Percentiles rank a stretch among this genome's conserved stretches.
Conservation (phyloP, 2,888 invertebrate genomes). For the Hedya salicella region DNA sequence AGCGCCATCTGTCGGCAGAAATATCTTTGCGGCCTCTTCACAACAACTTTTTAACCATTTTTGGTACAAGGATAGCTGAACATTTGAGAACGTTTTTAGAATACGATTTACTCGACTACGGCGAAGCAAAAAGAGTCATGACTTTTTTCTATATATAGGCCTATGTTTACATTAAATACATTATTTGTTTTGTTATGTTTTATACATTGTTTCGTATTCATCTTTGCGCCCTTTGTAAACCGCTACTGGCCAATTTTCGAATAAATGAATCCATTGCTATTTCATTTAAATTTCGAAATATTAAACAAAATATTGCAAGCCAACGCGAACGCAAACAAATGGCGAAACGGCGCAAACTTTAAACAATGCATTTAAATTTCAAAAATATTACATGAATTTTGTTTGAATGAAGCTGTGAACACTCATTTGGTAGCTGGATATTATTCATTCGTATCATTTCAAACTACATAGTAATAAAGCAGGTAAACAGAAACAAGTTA, state of each 20-base stretch:
- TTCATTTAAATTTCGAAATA: conserved; percentile 8
- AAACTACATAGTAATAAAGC: conserved; percentile 52
- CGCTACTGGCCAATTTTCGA: not conserved
- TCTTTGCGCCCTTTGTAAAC: not conserved
- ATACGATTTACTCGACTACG: no score
- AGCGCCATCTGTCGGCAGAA: no score
- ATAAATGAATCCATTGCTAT: not conserved
- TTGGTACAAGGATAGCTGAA: no score
- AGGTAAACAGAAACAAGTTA: conserved; percentile 49
- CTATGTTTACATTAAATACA: no score
- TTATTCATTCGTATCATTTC: conserved; percentile 54
- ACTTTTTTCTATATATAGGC: no score
- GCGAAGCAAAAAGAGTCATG: no score
- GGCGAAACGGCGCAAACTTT: conserved; percentile 15
- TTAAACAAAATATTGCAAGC: conserved; percentile 21
- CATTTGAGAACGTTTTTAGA: no score
- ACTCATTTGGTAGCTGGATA: conserved; percentile 45
- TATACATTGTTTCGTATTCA: not conserved
- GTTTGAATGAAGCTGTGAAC: conserved; percentile 22
- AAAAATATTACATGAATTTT: conserved; percentile 31
- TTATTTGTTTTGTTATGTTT: no score
- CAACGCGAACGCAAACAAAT: conserved; percentile 35
- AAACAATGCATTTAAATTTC: conserved; percentile 30
- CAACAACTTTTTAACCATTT: no score
- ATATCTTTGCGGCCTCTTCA: no score